Base-by-base conservation (phyloP, 2,797 vertebrate genomes). In the Aldrovandia affinis region DNA sequence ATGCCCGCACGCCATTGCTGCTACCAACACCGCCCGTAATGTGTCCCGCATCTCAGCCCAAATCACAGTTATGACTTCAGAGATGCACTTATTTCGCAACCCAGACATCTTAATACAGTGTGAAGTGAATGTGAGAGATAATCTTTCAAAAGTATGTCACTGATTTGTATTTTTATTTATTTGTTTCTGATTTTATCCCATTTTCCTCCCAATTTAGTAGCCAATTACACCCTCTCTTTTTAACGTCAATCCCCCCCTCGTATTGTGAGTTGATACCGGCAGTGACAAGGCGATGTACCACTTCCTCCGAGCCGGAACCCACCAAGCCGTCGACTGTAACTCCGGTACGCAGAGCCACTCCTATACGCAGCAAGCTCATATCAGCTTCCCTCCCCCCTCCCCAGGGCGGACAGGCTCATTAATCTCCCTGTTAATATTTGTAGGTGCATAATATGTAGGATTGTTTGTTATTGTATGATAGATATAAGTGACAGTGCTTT, bases 71-170 rank as follows among this genome's bases (percentile, higher is more conserved):
- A 96, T 95, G 95, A 96, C 96, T 96, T 95, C 95, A 96, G 95
- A 96, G 95, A 96, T 96, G 95, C 95, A 95, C 96, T 95, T 95
- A 96, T 96, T 95, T 95, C 94, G 95, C 94, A 95, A 95, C 97
- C 96, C 96, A 97, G 95, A 96, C 95, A 95, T 97, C 96, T 97
- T 97, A 97, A 98, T 97, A 96, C 96, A 97, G 96, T 96, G 95
- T 96, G 96, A 96, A 96, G 94, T 96, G 94, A 95, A 90, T 95
- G 95, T 95, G 95, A 93, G 95, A 92, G 93, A 94, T 94, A 96
- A 97, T 96, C 96, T 96, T 96, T 97, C 95, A 95, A 95, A 96
- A 97, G 96, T 96, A 96, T 94, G 95, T 95, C 94, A 95, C 96
- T 96, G 96, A 96, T 97, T 96, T 96, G 95, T 96, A 97, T 97